Percentiles rank a stretch among this genome's conserved stretches.
Conservation (phyloP, 2,113 vertebrate species). For the Chitala chitala region DNA sequence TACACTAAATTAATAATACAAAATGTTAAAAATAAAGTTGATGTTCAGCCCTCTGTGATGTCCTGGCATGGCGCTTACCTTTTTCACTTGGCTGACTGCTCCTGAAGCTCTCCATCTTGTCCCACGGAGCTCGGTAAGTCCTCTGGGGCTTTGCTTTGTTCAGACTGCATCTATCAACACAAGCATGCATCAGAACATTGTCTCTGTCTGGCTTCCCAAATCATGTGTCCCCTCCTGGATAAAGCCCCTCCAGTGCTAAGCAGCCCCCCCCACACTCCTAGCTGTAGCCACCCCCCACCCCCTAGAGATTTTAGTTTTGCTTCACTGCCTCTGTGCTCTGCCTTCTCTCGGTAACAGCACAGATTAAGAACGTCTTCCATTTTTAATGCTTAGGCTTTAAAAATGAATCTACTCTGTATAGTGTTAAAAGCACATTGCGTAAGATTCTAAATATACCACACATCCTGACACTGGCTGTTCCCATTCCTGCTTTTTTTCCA, state of each 20-base stretch:
- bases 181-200: too few species aligned
- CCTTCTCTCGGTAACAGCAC: constrained; percentile 46
- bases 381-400: constrained; percentile 49
- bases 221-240: neutral
- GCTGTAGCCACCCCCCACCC: neutral
- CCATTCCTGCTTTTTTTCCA: constrained; percentile 6
- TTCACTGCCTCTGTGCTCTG: constrained; percentile 23
- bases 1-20: too few species aligned
- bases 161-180: too few species aligned
- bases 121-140: too few species aligned
- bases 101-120: too few species aligned
- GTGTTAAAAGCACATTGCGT: constrained; percentile 65
- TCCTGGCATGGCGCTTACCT: too few species aligned
- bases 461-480: constrained; percentile 45
- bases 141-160: too few species aligned
- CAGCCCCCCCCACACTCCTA: constrained; percentile 24
- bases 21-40: too few species aligned
- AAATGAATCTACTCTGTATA: constrained; percentile 60
- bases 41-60: too few species aligned
- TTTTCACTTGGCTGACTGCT: too few species aligned
- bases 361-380: constrained; percentile 60
- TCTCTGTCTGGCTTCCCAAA: too few species aligned
- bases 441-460: constrained; percentile 60
- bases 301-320: neutral
- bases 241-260: neutral